Base-by-base conservation (phyloP, 35 echinoderm and acorn worm genomes). In the Diadema setosum region DNA sequence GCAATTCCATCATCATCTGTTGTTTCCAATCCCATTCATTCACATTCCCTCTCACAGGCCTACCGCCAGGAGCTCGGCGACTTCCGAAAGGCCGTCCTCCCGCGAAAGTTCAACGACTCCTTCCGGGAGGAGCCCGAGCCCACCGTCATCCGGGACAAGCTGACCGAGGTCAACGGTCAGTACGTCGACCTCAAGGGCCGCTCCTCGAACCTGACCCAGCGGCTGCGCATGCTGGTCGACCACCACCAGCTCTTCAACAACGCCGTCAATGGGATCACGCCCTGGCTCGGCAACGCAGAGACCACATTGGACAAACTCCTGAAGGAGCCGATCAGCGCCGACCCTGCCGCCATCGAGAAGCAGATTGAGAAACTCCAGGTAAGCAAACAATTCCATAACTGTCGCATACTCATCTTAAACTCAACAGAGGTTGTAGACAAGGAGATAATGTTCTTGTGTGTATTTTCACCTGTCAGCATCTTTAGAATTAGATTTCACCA, bases 321-420 rank as follows among this genome's bases (percentile, higher is more conserved):
- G 35, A 85, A 85, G 35, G 87, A 97, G 41, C 56, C 87, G 8
- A 63, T 93, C 44, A 85, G 61, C 26, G 83, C 87, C 6, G 91
- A 97, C 45, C 91, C 95, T 16, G 82, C 50, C 14, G 87, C 83
- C 33, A 86, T 97, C 48, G 93, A 87, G 75, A 81, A 90, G 69
- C 91, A 93, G 78, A 97, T 97, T 36, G 83, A 90, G 57, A 90
- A 84, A 82, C 70, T 97, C 20, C 89, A 97, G 95, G 95, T 97
- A 48, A 39, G 70, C 1, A 55, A n/a, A n/a, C n/a, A n/a, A n/a
- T n/a, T n/a, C n/a, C n/a, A n/a, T n/a, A n/a, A n/a, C n/a, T n/a
- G n/a, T n/a, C n/a, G n/a, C n/a, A n/a, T n/a, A n/a, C n/a, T n/a
- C n/a, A n/a, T n/a, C n/a, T n/a, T n/a, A n/a, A n/a, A n/a, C n/a